Evolutionary conservation across 2,113 vertebrate genomes (phyloP), one percentile per base, ranked within the genome.

Genomic region (Dascyllus trimaculatus): DNA sequence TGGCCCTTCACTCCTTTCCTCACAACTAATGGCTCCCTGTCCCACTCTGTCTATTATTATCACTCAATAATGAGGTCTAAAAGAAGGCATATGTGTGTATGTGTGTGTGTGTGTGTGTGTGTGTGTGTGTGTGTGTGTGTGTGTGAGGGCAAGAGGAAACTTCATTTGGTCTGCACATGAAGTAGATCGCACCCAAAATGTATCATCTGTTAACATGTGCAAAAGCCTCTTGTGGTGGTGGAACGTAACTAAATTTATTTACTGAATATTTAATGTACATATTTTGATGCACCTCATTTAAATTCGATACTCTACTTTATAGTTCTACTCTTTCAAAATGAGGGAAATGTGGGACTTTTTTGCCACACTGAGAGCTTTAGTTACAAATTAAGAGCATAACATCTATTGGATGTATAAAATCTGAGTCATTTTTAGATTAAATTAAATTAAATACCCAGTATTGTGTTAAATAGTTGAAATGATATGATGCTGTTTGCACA

Each of bases 11-110:
- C 75, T 84, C 80, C 81, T 74, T 86, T 75, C 84, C 71, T 86
- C 88, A 85, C 80, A 75, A 65, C 67, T 92, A 94, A 94, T 94
- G 87, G 78, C 78, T 82, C 82, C 62, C 86, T 81, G 75, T 85
- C 82, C 81, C 61, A 51, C 80, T 64, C 78, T 88, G 86, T 88
- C 93, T 94, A 94, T 92, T 91, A 93, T 94, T 94, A 94, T 89
- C 91, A 75, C 80, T 88, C 82, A 81, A 87, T 94, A 89, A 92
- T 92, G 81, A 93, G 87, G 53, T 91, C 87, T 84, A 78, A 88
- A 88, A 85, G 75, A 82, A 80, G 85, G 35, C 5, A 0, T 52
- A 65, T 40, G 64, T 62, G 70, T 21, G 4, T 65, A 59, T 75
- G 61, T 72, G 60, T 60, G 32, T 48, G 52, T 54, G 54, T 22